Percentiles rank a stretch among this genome's conserved stretches.
Evolutionary conservation across 2,113 vertebrate species (phyloP).

Genomic region (Pelecanus crispus): DNA sequence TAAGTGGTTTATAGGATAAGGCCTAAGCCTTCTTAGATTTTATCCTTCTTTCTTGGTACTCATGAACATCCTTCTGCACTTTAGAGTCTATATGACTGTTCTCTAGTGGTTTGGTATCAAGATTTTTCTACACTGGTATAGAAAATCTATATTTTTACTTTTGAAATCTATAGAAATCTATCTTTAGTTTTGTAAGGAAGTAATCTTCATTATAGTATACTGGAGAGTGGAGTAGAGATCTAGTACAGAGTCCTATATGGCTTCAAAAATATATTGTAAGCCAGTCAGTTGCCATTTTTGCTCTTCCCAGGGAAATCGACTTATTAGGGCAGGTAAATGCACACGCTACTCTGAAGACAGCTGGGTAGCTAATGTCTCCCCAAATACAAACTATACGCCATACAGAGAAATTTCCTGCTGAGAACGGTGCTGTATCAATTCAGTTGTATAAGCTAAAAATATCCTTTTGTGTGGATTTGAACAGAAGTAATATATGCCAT

Average conservation of each 20-base stretch:
- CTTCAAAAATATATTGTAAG: neutral
- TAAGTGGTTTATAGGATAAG: slow-evolving; percentile 3
- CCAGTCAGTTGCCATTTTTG: neutral
- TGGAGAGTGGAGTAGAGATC: neutral
- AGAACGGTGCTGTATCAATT: neutral
- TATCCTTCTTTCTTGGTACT: neutral
- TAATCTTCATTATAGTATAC: neutral
- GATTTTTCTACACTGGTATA: neutral
- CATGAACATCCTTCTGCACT: neutral
- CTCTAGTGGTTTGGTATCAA: neutral
- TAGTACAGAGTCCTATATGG: neutral
- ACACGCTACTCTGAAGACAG: neutral
- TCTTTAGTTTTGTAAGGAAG: neutral
- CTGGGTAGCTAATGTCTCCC: neutral
- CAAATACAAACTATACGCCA: neutral
- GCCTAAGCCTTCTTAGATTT: neutral
- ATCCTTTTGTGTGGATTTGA: neutral
- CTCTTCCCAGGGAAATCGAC: neutral
- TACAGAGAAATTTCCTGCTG: neutral
- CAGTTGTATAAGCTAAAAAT: neutral
- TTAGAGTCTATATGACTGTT: neutral
- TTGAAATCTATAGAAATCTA: neutral
- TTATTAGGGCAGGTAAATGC: neutral
- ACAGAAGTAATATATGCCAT: neutral
- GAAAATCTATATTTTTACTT: neutral